Base-by-base conservation (phyloP, 37 sponge, comb jelly and placozoan genomes). In the Aplysina aerophoba region DNA sequence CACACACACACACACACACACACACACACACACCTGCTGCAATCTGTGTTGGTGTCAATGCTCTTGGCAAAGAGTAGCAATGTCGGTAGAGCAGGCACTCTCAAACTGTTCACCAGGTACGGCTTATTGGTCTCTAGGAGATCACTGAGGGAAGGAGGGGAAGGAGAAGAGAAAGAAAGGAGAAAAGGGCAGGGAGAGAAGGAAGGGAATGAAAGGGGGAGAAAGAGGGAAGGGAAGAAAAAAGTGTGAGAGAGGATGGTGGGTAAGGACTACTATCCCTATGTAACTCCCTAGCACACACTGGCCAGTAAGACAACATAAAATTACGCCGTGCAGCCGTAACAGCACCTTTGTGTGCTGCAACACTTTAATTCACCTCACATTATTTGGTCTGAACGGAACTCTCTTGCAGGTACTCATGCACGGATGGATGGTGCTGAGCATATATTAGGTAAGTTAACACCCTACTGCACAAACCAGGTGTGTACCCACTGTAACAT, bases 81-180 rank as follows among this genome's bases (percentile, higher is more conserved):
- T 0, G 95, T 91, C 15, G 90, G 93, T 17, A 97, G 88, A 27
- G 95, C 93, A 19, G 95, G 95, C 8, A 87, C 84, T 34, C 94
- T 35, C 68, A 93, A 77, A 14, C 53, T 83, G 73, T 93, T 97
- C 69, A 93, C 92, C 33, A 97, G 80, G 61, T 93, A 97, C 0
- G 98, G 98, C 79, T 94, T 94, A 77, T 91, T 95, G 17, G 98
- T 97, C 80, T 97, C 98, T 78, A 97, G 84, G 15, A 97, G 83
- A 73, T 92, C 89, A 20, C 98, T 95, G 67, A 8, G 83, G 12
- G 59, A 44, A 72, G 30, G 60, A 59, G 59, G 16, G 25, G n/a
- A 5, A 22, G 11, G 25, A 13, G 2, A 13, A 11, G 63, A 62
- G 63, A 11, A 25, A 62, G 50, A 44, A 44, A 8, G 50, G 50